Evolutionary conservation across 2,888 invertebrate genomes (phyloP).

Genomic region (Megalurothrips usitatus): DNA sequence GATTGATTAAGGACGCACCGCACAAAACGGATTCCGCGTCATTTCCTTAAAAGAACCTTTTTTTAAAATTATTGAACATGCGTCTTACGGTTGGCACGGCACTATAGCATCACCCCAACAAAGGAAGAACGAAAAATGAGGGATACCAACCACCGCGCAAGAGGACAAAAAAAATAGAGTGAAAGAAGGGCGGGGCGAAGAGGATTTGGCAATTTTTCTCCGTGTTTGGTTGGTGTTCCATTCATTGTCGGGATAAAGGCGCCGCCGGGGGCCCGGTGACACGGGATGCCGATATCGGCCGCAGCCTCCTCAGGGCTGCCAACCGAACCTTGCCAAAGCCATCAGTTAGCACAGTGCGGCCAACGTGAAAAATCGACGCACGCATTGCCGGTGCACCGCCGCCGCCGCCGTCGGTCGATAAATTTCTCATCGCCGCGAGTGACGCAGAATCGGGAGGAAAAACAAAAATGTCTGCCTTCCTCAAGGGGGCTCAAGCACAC

Average conservation of each 20-base stretch:
- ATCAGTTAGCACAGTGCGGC: background rate
- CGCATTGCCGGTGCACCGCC: no score
- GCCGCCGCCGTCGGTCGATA: no score
- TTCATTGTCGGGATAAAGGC: background rate
- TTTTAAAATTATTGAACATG: no score
- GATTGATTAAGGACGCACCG: no score
- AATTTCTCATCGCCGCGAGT: no score
- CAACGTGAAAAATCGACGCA: background rate
- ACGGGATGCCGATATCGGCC: background rate
- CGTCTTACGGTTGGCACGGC: no score
- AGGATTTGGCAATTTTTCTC: background rate
- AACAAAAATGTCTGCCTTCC: no score
- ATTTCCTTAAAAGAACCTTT: no score
- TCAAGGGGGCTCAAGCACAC: no score
- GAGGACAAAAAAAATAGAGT: background rate
- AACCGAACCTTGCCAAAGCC: slow-evolving; percentile 11
- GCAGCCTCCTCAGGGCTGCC: background rate
- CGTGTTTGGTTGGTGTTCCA: background rate
- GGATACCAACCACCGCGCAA: background rate
- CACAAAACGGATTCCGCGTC: no score
- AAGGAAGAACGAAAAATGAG: no score
- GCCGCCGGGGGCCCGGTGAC: background rate
- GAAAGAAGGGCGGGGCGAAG: background rate
- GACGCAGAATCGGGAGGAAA: no score
- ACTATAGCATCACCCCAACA: background rate